A percentile compares a stretch with the other conserved stretches of the same genome.
Conservation (phyloP, 1,140 invertebrate genomes). For the Trichonephila clavata region DNA sequence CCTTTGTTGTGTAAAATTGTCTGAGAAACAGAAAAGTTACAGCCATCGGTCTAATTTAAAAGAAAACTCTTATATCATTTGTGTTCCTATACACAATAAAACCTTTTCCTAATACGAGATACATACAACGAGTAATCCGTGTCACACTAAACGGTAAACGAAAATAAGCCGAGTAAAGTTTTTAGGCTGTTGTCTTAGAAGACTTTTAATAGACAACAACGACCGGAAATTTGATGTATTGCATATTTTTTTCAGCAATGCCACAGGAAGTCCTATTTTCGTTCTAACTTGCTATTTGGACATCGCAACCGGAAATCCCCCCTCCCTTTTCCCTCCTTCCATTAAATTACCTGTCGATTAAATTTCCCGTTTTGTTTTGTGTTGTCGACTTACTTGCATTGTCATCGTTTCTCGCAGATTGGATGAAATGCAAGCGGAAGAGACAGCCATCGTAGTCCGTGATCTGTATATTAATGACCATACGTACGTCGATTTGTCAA, state of each 20-base stretch:
- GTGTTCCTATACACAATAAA: neutral
- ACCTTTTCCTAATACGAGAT: neutral
- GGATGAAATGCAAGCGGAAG: neutral
- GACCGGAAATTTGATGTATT: neutral
- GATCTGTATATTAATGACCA: constrained; percentile 10
- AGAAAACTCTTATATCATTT: neutral
- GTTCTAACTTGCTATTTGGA: neutral
- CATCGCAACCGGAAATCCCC: neutral
- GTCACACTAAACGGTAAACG: neutral
- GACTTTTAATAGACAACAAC: constrained; percentile 14
- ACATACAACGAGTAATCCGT: neutral
- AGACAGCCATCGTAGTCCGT: neutral
- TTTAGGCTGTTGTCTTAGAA: neutral
- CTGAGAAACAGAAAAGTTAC: neutral
- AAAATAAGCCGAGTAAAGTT: neutral
- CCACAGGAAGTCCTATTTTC: constrained; percentile 19
- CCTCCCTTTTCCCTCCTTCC: neutral
- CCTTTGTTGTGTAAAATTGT: too few species aligned
- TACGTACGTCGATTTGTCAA: neutral
- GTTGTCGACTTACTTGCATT: constrained; percentile 1
- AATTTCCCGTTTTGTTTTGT: neutral
- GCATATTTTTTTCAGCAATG: neutral
- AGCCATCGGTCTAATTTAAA: neutral
- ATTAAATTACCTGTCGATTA: constrained; percentile 32
- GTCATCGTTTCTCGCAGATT: neutral